A percentile compares a stretch with the other conserved stretches of the same genome.
These are phyloP conservation scores for Callinectes sapidus DNA, from an alignment of 2,888 invertebrate genomes.

Conservation along the genomic window DNA sequence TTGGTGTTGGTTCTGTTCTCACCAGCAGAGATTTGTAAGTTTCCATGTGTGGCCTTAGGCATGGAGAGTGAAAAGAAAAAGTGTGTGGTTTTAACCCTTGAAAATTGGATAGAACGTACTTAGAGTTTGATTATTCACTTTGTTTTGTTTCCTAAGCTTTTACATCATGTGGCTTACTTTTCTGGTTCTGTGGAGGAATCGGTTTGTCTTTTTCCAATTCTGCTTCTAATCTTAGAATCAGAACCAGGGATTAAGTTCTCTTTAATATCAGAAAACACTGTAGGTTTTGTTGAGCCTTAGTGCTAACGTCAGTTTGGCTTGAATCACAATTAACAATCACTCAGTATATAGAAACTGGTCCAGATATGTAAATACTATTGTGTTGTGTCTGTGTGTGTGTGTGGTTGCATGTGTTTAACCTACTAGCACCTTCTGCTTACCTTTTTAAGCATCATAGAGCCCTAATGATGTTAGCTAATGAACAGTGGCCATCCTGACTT, in stretches of 20 bases:
- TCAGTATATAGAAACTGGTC: background rate
- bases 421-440: no score
- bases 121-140: background rate
- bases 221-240: background rate
- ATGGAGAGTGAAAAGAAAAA: background rate
- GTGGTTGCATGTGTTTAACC: no score
- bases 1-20: slow-evolving; percentile 27
- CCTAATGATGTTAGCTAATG: no score
- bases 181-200: background rate
- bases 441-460: no score
- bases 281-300: background rate
- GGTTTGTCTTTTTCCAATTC: background rate
- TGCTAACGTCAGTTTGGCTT: background rate
- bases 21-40: slow-evolving; percentile 57
- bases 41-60: background rate
- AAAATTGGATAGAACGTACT: background rate
- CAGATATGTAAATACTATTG: background rate
- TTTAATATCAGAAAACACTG: background rate
- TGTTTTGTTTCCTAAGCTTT: background rate
- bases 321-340: background rate
- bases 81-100: background rate
- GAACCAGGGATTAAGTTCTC: background rate
- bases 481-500: no score
- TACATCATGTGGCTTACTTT: background rate
- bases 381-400: background rate